Base-by-base conservation (phyloP, 2,113 vertebrate species). In the Ibidorhyncha struthersii region DNA sequence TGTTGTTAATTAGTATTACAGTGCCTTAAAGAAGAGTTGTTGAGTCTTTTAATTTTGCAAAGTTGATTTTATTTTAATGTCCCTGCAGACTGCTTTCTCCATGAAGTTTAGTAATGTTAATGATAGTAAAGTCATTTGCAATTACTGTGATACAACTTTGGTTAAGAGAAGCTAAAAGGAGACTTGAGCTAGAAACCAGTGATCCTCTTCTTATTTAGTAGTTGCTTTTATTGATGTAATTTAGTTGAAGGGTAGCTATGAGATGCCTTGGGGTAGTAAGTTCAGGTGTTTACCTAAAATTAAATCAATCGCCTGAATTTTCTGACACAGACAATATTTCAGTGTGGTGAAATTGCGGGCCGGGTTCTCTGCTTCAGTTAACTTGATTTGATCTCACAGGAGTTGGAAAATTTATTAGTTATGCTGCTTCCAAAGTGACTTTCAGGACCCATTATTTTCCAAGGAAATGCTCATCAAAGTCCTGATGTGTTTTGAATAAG, bases 31-130 rank as follows among this genome's bases (percentile, higher is more conserved):
- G 89, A 95, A 73, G 61, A 96, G 74, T 95, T 95, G 65, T 88
- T 89, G 89, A 95, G 72, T 93, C 92, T 95, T 92, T 96, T 92
- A 96, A 96, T 96, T 97, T 93, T 92, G 86, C 29, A 58, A 90
- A 96, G 92, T 82, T 95, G 86, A 83, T 95, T 95, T 97, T 94
- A 96, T 96, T 95, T 88, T 91, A 66, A 85, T 66, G 76, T 93
- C 90, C 69, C 71, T 47, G 40, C 56, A 92, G 95, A 92, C 82
- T 86, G 79, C 70, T 90, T 96, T 93, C 89, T 76, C 61, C 45
- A 52, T 84, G 86, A 95, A 90, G 79, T 95, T 94, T 86, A 90
- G 83, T 62, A 86, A 95, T 71, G 38, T 71, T 97, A 97, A 93
- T 80, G 94, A 89, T 80, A 89, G 73, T 43, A 3, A 82, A 96